These are phyloP conservation scores for Listrodromus nycthemerus DNA, from an alignment of 2,888 invertebrate species.

Conservation along the genomic window DNA sequence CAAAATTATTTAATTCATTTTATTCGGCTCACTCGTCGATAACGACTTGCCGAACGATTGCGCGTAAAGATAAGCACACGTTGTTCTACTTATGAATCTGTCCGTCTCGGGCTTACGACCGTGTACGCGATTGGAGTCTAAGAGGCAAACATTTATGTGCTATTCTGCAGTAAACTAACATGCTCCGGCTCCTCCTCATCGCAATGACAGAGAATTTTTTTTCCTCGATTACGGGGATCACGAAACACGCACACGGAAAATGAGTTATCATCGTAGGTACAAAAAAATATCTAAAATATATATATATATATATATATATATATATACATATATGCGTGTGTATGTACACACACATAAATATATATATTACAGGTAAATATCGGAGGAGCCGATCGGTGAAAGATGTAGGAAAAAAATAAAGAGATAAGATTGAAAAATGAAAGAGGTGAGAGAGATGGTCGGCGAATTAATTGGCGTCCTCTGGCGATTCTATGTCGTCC, in stretches of 20 bases:
- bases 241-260: slow-evolving; percentile 29
- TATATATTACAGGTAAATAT: slow-evolving; percentile 19
- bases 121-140: slow-evolving; percentile 35
- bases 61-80: slow-evolving; percentile 26
- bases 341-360: neutral
- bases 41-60: slow-evolving; percentile 31
- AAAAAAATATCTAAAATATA: slow-evolving; percentile 35
- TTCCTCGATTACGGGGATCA: slow-evolving; percentile 12
- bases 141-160: slow-evolving; percentile 24
- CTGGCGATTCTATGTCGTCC: slow-evolving; percentile 76
- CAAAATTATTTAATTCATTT: slow-evolving; percentile 28
- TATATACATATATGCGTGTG: neutral
- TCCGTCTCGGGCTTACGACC: slow-evolving; percentile 11
- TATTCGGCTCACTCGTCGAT: neutral
- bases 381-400: slow-evolving; percentile 20
- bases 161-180: slow-evolving; percentile 5
- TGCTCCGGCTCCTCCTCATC: neutral
- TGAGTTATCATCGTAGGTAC: slow-evolving; percentile 38
- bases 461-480: slow-evolving; percentile 68
- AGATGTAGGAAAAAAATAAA: neutral
- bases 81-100: slow-evolving; percentile 7
- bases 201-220: slow-evolving; percentile 10
- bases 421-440: neutral
- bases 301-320: neutral
- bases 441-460: neutral